Conservation (phyloP, 1,140 invertebrate species). For the Lepidostoma basale region DNA sequence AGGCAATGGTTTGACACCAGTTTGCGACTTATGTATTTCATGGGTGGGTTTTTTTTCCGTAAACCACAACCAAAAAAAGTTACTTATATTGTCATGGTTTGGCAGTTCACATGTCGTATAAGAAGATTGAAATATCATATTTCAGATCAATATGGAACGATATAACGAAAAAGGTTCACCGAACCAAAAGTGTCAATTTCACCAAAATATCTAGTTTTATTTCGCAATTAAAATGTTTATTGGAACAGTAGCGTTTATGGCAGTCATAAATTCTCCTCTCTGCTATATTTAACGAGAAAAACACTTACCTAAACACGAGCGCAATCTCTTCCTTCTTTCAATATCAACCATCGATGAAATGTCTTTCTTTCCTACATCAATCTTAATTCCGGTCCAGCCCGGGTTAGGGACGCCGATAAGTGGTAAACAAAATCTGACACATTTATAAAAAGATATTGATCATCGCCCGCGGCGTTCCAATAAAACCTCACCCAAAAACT, state of each 20-base stretch:
- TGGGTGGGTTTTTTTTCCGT: too few relatives aligned
- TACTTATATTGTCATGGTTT: too few relatives aligned
- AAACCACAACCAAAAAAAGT: too few relatives aligned
- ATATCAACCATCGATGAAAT: neutral
- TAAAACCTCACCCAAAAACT: too few relatives aligned
- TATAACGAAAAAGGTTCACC: too few relatives aligned
- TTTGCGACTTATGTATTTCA: too few relatives aligned
- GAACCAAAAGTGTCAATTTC: neutral
- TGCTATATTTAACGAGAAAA: neutral
- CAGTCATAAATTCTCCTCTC: neutral
- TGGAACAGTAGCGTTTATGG: neutral
- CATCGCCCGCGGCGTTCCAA: too few relatives aligned
- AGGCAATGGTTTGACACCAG: too few relatives aligned
- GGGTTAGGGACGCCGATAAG: neutral
- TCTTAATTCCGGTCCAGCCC: neutral
- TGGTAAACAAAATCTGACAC: neutral
- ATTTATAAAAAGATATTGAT: neutral
- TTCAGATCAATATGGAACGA: too few relatives aligned
- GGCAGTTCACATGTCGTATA: too few relatives aligned
- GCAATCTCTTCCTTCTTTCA: neutral
- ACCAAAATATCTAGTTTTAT: constrained; percentile 4
- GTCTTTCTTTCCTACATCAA: neutral
- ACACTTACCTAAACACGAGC: neutral
- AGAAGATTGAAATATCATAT: too few relatives aligned
- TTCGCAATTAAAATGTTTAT: neutral